Evolutionary conservation across 2,888 invertebrate genomes (phyloP), one percentile per base, ranked within the genome.

Genomic region (Melangyna quadrimaculata): DNA sequence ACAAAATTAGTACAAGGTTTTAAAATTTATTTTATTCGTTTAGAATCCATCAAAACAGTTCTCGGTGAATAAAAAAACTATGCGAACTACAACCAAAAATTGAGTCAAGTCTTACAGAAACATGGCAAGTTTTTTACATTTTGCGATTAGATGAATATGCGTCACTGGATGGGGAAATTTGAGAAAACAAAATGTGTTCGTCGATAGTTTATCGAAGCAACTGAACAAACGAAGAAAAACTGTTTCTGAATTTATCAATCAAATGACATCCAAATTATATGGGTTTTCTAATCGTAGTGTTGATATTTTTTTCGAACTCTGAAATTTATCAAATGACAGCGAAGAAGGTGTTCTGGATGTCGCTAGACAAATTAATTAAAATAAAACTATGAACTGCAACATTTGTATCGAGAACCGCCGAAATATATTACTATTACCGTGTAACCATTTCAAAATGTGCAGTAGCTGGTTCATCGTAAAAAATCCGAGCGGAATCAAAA

Each of bases 101-200:
- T 37, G 37, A 37, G 2, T 37, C 37, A 37, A 37, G 37, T 37
- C 7, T 45, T 45, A 45, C 19, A 19, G 45, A 17, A 45, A 45
- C 7, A 53, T 7, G 29, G 22, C 37, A 55, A 43, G 43, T 70
- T 70, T 19, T 43, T 53, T 22, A 24, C 35, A 37, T 53, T 69
- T 10, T 69, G 24, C 27, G 53, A 37, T 32, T 69, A 14, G 69
- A 40, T 17, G 69, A 69, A 53, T 37, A 69, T 43, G 5, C 40
- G 17, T 40, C 55, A 10, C 4, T 70, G 48, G 19, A 72, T 48
- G 59, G 48, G 10, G 8, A 72, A 59, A 72, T 48, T 59, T 24
- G 32, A 32, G 27, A 59, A 59, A n/a, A 72, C n/a, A 48, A 8
- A 72, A 72, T 35, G n/a, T 32, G 3, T 59, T 72, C 45, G 59